Evolutionary conservation across 2,797 vertebrate genomes (phyloP), one percentile per base, ranked within the genome.

Genomic region (Danio choprae): DNA sequence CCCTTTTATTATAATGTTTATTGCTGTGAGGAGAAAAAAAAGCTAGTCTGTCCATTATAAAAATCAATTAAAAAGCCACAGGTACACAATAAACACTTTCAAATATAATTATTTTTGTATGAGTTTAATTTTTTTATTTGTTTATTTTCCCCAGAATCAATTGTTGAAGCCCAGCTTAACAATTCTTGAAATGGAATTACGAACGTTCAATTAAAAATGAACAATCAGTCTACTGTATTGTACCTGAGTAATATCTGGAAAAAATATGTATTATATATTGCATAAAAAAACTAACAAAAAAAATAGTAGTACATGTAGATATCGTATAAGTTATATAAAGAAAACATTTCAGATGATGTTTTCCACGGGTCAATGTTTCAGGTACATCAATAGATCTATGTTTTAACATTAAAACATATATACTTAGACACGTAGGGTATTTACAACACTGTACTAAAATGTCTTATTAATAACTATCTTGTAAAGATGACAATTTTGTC

Each of bases 11-110:
- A 65, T 67, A 56, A 22, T 60, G 38, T 40, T 11, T 76, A 75
- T 18, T 20, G 11, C 10, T 70, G 55, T 2, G n/a, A 75, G 51
- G 48, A n/a, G 12, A 71, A 60, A 69, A 51, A 40, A 40, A 18
- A 41, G 8, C 51, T 58, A 7, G 20, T 16, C 38, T 62, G 46
- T 53, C 36, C 36, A 59, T 68, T 74, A 18, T 40, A 50, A 22
- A 74, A 20, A n/a, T 58, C 29, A 56, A 50, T 13, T 29, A 22
- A 60, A 44, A 41, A 77, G 22, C 4, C 75, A 68, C 60, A 36
- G 44, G 10, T 29, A 41, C 50, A 69, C 41, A 77, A 41, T 56
- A 53, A 72, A 48, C 40, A 77, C 29, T 55, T 63, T 77, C 13
- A 77, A 20, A 41, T 71, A n/a, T 15, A 20, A 67, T 50, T 29